Evolutionary conservation across 2,797 vertebrate genomes (phyloP).

Genomic region (Channa striata): DNA sequence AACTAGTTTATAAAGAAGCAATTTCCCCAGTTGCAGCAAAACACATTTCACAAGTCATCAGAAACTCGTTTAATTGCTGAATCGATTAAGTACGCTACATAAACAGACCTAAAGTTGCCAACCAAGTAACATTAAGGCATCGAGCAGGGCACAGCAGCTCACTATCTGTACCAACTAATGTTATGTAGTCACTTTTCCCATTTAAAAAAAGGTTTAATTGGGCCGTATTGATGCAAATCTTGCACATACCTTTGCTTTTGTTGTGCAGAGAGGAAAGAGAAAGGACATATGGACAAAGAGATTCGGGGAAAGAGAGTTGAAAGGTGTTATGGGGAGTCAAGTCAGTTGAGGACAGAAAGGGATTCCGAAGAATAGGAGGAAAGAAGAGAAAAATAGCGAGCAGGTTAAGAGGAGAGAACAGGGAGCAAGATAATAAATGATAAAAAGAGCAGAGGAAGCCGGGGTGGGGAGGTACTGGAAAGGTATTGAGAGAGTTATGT

Average conservation of each 20-base stretch:
- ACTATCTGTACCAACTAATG: too few species aligned
- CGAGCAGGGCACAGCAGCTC: too few species aligned
- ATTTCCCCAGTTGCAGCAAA: background rate
- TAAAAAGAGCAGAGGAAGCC: background rate
- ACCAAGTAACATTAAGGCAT: background rate
- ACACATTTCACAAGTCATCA: background rate
- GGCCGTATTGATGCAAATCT: too few species aligned
- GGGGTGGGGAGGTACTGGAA: background rate
- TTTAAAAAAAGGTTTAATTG: too few species aligned
- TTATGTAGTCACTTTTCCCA: too few species aligned
- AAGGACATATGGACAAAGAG: background rate
- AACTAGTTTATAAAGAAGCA: background rate
- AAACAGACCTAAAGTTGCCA: background rate
- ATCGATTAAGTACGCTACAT: background rate
- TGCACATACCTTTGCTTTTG: background rate
- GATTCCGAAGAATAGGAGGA: slow-evolving; percentile 30
- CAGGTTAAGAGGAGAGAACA: slow-evolving; percentile 23
- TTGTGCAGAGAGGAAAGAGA: background rate
- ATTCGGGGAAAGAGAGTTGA: background rate
- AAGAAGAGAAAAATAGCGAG: background rate
- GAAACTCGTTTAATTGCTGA: background rate
- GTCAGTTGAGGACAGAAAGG: background rate
- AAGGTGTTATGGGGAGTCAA: background rate
- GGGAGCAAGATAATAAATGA: slow-evolving; percentile 14
- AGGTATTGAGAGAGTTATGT: background rate